Evolutionary conservation across 2,797 vertebrate species (phyloP).

Genomic region (Ambastaia sidthimunki): DNA sequence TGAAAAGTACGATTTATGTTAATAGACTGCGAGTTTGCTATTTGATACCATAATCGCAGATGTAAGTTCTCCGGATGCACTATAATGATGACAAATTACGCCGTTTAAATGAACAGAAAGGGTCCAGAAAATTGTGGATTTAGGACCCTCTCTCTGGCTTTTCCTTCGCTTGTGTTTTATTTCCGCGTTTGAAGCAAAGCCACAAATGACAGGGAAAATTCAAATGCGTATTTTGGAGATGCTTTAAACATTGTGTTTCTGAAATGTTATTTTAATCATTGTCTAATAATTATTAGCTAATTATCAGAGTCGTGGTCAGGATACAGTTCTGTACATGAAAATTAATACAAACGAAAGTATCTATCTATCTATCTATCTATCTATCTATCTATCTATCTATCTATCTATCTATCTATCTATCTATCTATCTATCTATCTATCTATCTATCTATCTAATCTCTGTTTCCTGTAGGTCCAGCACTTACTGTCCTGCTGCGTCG

Average conservation of each 20-base stretch:
- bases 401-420: constrained; percentile 1
- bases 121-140: constrained; percentile 1
- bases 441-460: not conserved
- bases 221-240: too few relatives aligned
- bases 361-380: not conserved
- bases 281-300: not conserved
- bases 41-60: constrained; percentile 63
- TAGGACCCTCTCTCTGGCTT: constrained; percentile 61
- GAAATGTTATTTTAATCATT: not conserved
- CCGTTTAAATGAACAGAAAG: constrained; percentile 58
- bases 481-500: constrained; percentile 97
- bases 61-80: constrained; percentile 56
- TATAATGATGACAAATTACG: constrained; percentile 72
- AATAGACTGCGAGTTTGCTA: constrained; percentile 35
- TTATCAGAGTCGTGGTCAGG: not conserved
- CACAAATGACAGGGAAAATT: too few relatives aligned
- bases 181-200: constrained; percentile 36
- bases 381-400: constrained; percentile 11
- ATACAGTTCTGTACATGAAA: not conserved
- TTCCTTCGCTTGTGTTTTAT: constrained; percentile 66
- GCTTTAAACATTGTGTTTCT: too few relatives aligned
- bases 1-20: constrained; percentile 11
- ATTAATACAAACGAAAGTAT: not conserved
- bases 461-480: constrained; percentile 55
- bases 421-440: constrained; percentile 1